phyloP scores from a whole-genome alignment of 92 coral and sea anemone species.

The Scolanthus callimorphus region DNA sequence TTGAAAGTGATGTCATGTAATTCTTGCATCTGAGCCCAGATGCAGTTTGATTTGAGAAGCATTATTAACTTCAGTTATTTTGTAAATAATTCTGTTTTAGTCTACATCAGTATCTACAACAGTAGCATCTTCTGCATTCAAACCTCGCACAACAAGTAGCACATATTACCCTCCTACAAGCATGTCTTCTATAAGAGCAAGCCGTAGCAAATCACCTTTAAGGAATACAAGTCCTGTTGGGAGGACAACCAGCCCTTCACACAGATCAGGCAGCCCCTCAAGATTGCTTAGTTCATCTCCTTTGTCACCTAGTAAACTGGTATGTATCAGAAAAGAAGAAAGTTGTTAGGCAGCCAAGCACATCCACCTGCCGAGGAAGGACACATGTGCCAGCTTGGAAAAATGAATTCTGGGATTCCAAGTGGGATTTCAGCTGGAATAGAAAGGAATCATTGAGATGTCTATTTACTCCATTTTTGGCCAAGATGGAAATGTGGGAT shows the following conservation, averaged over 20 bases:
- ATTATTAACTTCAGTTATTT: background rate
- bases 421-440: no score
- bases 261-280: conserved; percentile 40
- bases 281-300: conserved; percentile 60
- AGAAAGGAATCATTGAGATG: no score
- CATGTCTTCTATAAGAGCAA: conserved; percentile 37
- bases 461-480: no score
- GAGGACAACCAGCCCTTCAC: conserved; percentile 53
- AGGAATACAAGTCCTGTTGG: conserved; percentile 71
- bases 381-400: no score
- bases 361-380: no score
- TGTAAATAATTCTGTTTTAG: background rate
- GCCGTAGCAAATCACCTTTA: conserved; percentile 75
- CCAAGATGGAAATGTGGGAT: no score
- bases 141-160: conserved; percentile 59
- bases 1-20: no score
- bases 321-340: no score
- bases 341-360: no score
- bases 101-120: conserved; percentile 25
- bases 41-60: no score
- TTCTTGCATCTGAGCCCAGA: no score
- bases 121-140: conserved; percentile 51
- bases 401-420: no score
- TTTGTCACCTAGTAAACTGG: conserved; percentile 87
- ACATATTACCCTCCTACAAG: conserved; percentile 47